phyloP scores from a whole-genome alignment of 2,888 invertebrate species.

The Drosophila putrida region DNA sequence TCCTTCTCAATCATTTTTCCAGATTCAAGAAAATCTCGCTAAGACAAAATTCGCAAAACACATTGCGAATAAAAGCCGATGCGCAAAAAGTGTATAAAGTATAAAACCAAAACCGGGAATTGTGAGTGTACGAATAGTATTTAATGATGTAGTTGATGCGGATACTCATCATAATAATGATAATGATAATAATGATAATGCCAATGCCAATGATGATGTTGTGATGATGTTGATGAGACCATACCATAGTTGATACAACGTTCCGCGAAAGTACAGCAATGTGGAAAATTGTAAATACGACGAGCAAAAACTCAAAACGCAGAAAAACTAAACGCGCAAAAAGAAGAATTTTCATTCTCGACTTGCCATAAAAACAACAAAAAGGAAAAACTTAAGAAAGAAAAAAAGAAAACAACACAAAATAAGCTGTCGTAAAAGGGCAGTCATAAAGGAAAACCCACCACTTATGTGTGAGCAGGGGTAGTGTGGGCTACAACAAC shows the following conservation, averaged over 20 bases:
- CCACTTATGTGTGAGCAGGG: conserved; percentile 59
- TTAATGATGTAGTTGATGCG: conserved; percentile 63
- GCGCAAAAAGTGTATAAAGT: conserved; percentile 52
- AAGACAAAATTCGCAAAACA: conserved; percentile 54
- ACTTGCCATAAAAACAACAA: conserved; percentile 63
- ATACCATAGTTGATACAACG: conserved; percentile 56
- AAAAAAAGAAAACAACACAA: conserved; percentile 29
- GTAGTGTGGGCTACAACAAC: conserved; percentile 67
- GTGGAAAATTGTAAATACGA: conserved; percentile 81
- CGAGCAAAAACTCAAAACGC: conserved; percentile 80
- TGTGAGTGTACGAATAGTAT: conserved; percentile 45
- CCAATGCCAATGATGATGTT: conserved; percentile 45
- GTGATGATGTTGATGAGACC: conserved; percentile 51
- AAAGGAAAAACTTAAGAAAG: conserved; percentile 32
- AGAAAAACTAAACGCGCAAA: conserved; percentile 80
- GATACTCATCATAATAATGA: conserved; percentile 43
- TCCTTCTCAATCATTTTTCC: conserved; percentile 73
- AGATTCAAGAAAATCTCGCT: conserved; percentile 67
- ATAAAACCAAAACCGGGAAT: conserved; percentile 28
- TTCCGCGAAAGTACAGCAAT: conserved; percentile 76
- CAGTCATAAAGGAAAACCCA: conserved; percentile 76
- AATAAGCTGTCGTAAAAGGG: conserved; percentile 59
- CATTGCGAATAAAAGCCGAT: conserved; percentile 39
- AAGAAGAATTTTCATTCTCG: conserved; percentile 76
- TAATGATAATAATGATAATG: conserved; percentile 41